These are phyloP conservation scores for Chironomus tentans DNA, from an alignment of 2,888 invertebrate species.

Conservation along the genomic window DNA sequence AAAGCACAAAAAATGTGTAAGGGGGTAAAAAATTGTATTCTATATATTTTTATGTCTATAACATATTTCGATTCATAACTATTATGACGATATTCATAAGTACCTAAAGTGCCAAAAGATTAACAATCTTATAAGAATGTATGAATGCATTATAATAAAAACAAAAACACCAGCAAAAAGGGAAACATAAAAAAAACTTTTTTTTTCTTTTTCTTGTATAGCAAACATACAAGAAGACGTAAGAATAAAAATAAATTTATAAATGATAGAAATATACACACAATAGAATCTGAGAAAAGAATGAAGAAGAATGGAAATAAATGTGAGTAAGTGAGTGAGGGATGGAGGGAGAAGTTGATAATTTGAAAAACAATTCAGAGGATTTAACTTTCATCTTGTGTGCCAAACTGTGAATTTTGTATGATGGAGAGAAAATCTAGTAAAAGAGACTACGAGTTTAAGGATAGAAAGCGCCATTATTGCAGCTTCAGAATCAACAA, in stretches of 20 bases:
- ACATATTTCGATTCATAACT: background rate
- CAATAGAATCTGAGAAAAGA: background rate
- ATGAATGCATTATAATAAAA: too few relatives aligned
- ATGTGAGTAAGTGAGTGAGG: background rate
- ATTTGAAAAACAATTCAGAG: background rate
- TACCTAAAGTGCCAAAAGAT: background rate
- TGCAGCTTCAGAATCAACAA: background rate
- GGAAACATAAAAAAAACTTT: too few relatives aligned
- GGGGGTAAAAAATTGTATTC: background rate
- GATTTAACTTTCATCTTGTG: conserved; percentile 5
- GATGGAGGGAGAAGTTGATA: background rate
- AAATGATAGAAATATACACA: too few relatives aligned
- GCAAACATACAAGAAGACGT: too few relatives aligned
- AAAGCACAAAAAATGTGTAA: background rate
- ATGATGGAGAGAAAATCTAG: too few relatives aligned
- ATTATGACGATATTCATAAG: background rate
- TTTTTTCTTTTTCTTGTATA: too few relatives aligned
- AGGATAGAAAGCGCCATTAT: background rate
- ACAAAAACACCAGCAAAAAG: too few relatives aligned
- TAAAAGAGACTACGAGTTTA: background rate
- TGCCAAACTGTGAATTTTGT: background rate
- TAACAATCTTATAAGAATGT: background rate
- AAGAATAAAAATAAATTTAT: too few relatives aligned
- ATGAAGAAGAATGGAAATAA: background rate
- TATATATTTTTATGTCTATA: background rate